Evolutionary conservation across 2,113 vertebrate genomes (phyloP).

Genomic region (Gymnocephalus cernua): DNA sequence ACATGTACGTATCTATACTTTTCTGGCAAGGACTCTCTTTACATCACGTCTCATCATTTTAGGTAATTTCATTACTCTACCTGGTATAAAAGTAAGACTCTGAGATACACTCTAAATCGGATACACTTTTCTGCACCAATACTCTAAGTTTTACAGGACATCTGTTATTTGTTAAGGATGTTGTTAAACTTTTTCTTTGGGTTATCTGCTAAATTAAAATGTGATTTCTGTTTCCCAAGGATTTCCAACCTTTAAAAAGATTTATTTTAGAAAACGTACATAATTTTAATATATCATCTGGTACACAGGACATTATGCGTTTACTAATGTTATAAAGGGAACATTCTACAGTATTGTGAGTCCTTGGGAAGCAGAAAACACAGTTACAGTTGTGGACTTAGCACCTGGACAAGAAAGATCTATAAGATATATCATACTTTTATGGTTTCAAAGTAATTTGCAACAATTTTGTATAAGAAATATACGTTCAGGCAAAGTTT

Average conservation of each 20-base stretch:
- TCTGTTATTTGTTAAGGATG: not conserved
- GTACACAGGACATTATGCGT: not conserved
- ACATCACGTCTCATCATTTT: not conserved
- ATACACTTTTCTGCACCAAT: not conserved
- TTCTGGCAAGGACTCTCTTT: not conserved
- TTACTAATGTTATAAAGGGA: not conserved
- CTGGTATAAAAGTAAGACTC: not conserved
- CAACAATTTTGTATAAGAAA: no score
- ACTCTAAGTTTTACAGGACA: not conserved
- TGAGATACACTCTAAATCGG: not conserved
- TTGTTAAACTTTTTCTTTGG: not conserved
- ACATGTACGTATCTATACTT: not conserved
- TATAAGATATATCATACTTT: not conserved
- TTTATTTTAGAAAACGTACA: not conserved
- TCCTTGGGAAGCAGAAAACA: not conserved
- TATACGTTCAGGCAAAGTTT: not conserved
- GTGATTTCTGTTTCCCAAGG: not conserved
- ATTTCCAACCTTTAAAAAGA: not conserved
- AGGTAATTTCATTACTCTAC: not conserved
- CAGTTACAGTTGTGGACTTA: not conserved
- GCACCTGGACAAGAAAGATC: not conserved
- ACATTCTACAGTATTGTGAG: no score
- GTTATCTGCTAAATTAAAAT: not conserved
- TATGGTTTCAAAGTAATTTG: not conserved
- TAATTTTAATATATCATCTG: not conserved